These are phyloP conservation scores for Lipophrys pholis DNA, from an alignment of 2,113 vertebrate species.

Conservation along the genomic window DNA sequence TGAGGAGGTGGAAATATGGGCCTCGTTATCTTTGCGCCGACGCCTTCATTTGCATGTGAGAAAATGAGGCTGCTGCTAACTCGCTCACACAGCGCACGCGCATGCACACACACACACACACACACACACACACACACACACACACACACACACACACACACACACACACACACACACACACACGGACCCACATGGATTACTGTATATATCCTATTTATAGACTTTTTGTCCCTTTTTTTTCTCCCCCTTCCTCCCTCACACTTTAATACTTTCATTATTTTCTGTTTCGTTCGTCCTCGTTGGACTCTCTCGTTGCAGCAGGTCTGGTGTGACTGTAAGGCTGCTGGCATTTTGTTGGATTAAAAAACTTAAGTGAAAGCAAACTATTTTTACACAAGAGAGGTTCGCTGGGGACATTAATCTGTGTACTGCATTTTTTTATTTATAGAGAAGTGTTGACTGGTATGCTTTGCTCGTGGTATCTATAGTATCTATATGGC, in stretches of 20 bases:
- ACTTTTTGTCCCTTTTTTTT: slow-evolving; percentile 61
- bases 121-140: slow-evolving; percentile 18
- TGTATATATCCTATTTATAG: slow-evolving; percentile 76
- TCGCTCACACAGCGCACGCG: slow-evolving; percentile 25
- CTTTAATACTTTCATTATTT: slow-evolving; percentile 59
- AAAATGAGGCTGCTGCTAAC: slow-evolving; percentile 77
- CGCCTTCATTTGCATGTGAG: slow-evolving; percentile 85
- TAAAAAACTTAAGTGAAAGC: slow-evolving; percentile 18
- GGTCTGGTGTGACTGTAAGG: slow-evolving; percentile 26
- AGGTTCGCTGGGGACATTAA: slow-evolving; percentile 40
- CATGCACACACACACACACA: slow-evolving; percentile 20
- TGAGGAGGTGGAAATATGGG: slow-evolving; percentile 86
- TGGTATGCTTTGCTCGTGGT: too few species aligned
- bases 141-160: too few species aligned
- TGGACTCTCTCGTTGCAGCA: slow-evolving; percentile 35
- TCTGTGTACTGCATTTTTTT: slow-evolving; percentile 4
- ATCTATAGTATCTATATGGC: too few species aligned
- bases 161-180: slow-evolving; percentile 12
- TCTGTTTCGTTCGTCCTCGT: slow-evolving; percentile 34
- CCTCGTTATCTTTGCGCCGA: slow-evolving; percentile 84
- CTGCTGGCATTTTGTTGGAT: slow-evolving; percentile 33
- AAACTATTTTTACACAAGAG: slow-evolving; percentile 26
- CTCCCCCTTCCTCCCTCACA: slow-evolving; percentile 42
- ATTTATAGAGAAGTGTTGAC: not conserved
- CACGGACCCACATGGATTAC: slow-evolving; percentile 58